Percentiles rank a stretch among this genome's conserved stretches.
Conservation (phyloP, 2,113 vertebrate genomes). For the Trogon melanurus region DNA sequence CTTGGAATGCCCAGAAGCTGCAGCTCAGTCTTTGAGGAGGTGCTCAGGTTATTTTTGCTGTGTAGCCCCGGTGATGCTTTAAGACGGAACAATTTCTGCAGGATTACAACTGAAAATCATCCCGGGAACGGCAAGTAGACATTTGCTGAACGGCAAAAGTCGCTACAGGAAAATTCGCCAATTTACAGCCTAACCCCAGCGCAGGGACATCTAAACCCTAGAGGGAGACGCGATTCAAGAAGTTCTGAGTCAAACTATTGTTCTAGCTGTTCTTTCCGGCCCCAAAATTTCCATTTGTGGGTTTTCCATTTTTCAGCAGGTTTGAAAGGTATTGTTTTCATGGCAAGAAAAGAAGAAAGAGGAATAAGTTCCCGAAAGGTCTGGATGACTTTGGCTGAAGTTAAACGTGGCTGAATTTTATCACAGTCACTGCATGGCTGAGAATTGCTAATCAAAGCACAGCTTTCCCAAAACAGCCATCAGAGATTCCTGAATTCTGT, state of each 20-base stretch:
- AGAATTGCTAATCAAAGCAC: not conserved
- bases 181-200: not conserved
- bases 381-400: not conserved
- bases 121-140: not conserved
- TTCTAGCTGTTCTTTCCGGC: not conserved
- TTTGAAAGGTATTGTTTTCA: constrained; percentile 45
- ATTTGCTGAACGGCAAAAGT: not conserved
- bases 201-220: not conserved
- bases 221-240: not conserved
- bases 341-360: not conserved
- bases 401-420: not conserved
- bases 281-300: not conserved
- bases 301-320: constrained; percentile 21
- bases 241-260: constrained; percentile 37
- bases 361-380: not conserved
- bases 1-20: not conserved
- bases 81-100: not conserved
- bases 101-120: not conserved
- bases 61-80: not conserved
- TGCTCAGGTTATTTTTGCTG: not conserved
- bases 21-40: not conserved
- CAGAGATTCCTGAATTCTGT: not conserved
- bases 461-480: not conserved
- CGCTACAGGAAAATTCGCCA: not conserved
- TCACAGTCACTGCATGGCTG: not conserved